Conservation (phyloP, 1,140 invertebrate species). For the Samia ricini region DNA sequence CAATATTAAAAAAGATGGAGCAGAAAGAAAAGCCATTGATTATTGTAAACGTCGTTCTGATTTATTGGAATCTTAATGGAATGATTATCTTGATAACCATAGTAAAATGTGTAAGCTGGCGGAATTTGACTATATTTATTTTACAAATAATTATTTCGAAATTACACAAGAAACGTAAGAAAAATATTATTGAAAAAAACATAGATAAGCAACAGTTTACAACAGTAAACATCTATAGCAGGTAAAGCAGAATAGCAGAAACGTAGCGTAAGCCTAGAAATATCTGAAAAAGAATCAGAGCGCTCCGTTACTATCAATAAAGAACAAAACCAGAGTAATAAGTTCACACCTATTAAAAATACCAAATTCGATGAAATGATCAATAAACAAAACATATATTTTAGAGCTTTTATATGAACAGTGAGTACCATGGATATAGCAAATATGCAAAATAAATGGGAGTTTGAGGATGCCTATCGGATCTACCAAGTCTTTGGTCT, state of each 20-base stretch:
- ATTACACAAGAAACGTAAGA: neutral
- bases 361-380: constrained; percentile 10
- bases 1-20: constrained; percentile 10
- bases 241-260: neutral
- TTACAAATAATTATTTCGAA: neutral
- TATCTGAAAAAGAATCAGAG: neutral
- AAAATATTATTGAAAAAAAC: neutral
- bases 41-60: constrained; percentile 3
- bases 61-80: constrained; percentile 8
- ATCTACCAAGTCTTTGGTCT: neutral
- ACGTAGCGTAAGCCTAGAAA: neutral
- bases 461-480: constrained; percentile 11
- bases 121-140: neutral
- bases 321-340: neutral
- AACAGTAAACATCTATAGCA: too few relatives aligned
- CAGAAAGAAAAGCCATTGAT: constrained; percentile 5
- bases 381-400: constrained; percentile 6
- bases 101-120: neutral
- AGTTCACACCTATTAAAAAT: neutral
- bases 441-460: constrained; percentile 12
- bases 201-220: too few relatives aligned
- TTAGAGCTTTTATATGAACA: constrained; percentile 9
- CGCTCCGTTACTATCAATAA: neutral
- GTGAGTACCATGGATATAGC: constrained; percentile 8
- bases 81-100: constrained; percentile 10